Conservation (phyloP, 2,113 vertebrate species). For the Empidonax traillii region DNA sequence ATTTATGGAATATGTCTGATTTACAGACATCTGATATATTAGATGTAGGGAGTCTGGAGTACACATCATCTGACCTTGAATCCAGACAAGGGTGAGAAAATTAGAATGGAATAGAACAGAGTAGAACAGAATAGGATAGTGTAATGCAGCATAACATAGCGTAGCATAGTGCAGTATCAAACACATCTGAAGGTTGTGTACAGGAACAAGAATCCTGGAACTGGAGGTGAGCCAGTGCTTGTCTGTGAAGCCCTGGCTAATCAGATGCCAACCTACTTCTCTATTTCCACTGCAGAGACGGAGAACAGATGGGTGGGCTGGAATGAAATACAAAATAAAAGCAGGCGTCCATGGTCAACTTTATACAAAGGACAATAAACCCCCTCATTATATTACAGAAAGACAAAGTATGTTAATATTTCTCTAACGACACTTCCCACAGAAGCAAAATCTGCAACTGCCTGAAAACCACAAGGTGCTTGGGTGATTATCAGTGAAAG, state of each 20-base stretch:
- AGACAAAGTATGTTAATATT: neutral
- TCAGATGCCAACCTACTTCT: neutral
- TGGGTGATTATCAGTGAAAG: neutral
- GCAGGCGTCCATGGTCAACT: neutral
- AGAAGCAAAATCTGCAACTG: neutral
- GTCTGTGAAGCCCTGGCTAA: neutral
- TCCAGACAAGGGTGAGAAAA: neutral
- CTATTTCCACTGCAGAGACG: neutral
- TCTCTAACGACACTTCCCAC: neutral
- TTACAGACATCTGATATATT: neutral
- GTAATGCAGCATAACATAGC: neutral
- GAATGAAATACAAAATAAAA: conserved; percentile 10
- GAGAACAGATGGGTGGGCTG: conserved; percentile 19
- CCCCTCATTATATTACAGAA: neutral
- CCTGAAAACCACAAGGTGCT: neutral
- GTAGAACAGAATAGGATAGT: neutral
- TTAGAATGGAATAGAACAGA: neutral
- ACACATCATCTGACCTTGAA: neutral
- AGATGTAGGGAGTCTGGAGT: neutral
- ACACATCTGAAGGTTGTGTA: neutral
- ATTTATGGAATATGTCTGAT: neutral
- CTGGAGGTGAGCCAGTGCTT: neutral
- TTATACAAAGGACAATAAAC: neutral
- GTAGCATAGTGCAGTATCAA: neutral
- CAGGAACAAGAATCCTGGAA: neutral